Percentiles rank a stretch among this genome's conserved stretches.
Evolutionary conservation across 2,797 vertebrate species (phyloP).

Genomic region (Lagocephalus sceleratus): DNA sequence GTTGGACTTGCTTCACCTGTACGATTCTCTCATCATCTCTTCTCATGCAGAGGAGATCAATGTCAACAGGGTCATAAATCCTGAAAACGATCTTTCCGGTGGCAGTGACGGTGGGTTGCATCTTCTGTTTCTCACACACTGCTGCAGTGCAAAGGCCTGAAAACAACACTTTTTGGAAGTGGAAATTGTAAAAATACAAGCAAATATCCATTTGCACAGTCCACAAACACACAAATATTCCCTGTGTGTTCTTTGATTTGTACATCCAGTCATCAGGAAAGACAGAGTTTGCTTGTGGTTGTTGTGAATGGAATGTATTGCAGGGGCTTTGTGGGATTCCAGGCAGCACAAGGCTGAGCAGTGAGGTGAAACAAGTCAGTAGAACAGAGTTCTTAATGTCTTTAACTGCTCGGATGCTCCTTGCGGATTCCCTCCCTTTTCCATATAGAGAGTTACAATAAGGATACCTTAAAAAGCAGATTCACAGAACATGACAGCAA

Average conservation of each 20-base stretch:
- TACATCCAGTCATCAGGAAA: too few relatives aligned
- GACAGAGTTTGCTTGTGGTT: neutral
- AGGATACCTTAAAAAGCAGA: too few relatives aligned
- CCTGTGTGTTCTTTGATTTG: too few relatives aligned
- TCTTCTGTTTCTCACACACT: constrained; percentile 2
- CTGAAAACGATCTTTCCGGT: constrained; percentile 39
- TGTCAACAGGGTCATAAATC: constrained; percentile 52
- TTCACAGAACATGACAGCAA: too few relatives aligned
- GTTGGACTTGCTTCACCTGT: constrained; percentile 60
- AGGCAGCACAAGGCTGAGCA: neutral
- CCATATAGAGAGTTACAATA: too few relatives aligned
- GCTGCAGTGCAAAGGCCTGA: constrained; percentile 1
- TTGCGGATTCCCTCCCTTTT: neutral
- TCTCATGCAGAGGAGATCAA: constrained; percentile 55
- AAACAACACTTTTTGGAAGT: neutral
- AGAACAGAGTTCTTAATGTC: too few relatives aligned
- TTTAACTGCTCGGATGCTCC: neutral
- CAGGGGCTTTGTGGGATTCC: neutral
- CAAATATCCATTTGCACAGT: neutral
- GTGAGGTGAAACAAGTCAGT: neutral
- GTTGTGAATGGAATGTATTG: neutral
- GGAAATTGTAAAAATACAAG: neutral
- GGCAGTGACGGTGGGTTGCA: constrained; percentile 2
- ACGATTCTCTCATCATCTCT: constrained; percentile 39
- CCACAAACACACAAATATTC: neutral